phyloP scores from a whole-genome alignment of 2,888 invertebrate species.

The Clistopyga incitator region DNA sequence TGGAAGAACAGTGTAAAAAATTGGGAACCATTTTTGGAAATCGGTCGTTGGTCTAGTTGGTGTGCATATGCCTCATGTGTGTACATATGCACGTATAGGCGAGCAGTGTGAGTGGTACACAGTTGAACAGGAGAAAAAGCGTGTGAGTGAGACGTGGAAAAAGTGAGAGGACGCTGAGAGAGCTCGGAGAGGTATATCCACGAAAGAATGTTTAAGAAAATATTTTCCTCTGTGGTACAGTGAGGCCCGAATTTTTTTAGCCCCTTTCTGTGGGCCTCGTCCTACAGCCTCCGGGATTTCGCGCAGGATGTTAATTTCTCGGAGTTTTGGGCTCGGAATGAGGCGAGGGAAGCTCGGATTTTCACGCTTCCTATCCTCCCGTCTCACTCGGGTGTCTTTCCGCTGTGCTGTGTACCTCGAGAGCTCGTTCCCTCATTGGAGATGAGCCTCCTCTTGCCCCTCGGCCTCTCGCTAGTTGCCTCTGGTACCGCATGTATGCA shows the following conservation, averaged over 20 bases:
- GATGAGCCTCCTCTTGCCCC: conserved; percentile 29
- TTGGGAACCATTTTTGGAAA: no score
- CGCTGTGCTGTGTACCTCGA: conserved; percentile 9
- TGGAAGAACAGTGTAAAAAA: no score
- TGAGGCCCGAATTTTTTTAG: background rate
- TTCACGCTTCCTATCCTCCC: conserved; percentile 35
- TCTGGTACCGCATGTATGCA: conserved; percentile 24
- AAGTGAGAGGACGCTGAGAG: conserved; percentile 40
- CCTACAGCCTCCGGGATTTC: background rate
- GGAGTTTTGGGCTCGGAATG: conserved; percentile 25
- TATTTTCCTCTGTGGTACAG: conserved; percentile 3
- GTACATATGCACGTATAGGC: conserved; percentile 5
- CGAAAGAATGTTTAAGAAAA: conserved; percentile 47
- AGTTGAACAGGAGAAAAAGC: conserved; percentile 3
- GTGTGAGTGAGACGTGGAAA: conserved; percentile 18
- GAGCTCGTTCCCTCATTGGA: conserved; percentile 36
- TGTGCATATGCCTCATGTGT: no score
- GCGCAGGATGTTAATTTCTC: conserved; percentile 40
- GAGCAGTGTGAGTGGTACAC: conserved; percentile 19
- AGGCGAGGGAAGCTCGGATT: conserved; percentile 18
- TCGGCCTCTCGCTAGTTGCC: background rate
- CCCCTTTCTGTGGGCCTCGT: background rate
- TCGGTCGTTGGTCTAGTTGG: no score
- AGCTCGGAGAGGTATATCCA: background rate
- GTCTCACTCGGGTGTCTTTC: conserved; percentile 19